Base-by-base conservation (phyloP, 2,113 vertebrate species). In the Podarcis raffonei region DNA sequence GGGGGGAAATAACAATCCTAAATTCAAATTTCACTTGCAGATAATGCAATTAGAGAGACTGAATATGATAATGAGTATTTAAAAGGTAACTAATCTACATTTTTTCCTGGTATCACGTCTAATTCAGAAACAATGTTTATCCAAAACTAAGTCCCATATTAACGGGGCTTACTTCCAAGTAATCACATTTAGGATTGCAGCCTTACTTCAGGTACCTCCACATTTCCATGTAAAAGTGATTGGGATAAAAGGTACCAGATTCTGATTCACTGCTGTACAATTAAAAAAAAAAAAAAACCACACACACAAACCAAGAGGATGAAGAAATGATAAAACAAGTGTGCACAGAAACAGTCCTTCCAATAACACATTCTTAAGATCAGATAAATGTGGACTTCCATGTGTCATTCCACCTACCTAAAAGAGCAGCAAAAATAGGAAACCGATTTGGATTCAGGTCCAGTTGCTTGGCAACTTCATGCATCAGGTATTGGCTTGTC, bases 401-500 rank as follows among this genome's bases (percentile, higher is more conserved):
- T 18, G 15, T 71, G 85, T 72, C 89, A 90, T 30, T 91, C 86
- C 89, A 96, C 97, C 91, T 96, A 99, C 98, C 98, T 97, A 99
- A 98, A 93, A 99, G 97, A 95, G 98, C 98, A 93, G 98, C 98
- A 92, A 99, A 99, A 95, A 99, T 98, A 95, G 98, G 97, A 96
- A 99, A 99, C 89, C 98, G 98, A 93, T 98, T 98, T 92, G 98
- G 98, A 95, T 98, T 98, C 95, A 99, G 98, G 95, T 99, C 97
- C 91, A 99, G 98, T 97, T 99, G 98, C 97, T 98, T 98, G 94
- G 98, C 98, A 94, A 99, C 98, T 95, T 99, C 98, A 35, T 98
- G 98, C 98, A 99, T 98, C 97, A 99, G 98, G 95, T 98, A 99
- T 94, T 99, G 98, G 98, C 97, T 98, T 96, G 98, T 99, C 91